Conservation (phyloP, 2,797 vertebrate genomes). For the Betta splendens region DNA sequence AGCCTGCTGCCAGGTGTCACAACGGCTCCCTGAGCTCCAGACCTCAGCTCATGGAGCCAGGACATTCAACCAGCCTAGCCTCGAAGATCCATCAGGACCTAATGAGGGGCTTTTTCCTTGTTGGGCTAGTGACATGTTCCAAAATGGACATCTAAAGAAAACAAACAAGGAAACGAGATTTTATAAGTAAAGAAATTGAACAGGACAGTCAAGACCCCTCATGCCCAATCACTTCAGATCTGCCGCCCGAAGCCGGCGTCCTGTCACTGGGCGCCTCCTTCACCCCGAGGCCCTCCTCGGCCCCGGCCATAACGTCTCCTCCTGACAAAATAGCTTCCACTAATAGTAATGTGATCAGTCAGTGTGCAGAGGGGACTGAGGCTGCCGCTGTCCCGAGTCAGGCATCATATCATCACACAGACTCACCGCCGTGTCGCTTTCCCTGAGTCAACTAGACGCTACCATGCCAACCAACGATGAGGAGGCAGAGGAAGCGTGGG, state of each 20-base stretch:
- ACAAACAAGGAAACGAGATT: conserved; percentile 29
- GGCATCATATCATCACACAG: conserved; percentile 70
- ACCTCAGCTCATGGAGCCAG: too few relatives aligned
- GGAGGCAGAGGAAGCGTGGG: conserved; percentile 11
- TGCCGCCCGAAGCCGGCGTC: conserved; percentile 41
- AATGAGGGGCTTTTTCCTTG: conserved; percentile 20
- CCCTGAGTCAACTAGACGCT: conserved; percentile 55
- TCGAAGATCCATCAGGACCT: conserved; percentile 25
- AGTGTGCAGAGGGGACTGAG: conserved; percentile 63
- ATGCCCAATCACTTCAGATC: conserved; percentile 57
- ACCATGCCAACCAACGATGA: conserved; percentile 24
- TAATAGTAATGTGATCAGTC: conserved; percentile 79
- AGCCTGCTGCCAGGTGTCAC: too few relatives aligned
- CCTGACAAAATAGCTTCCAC: conserved; percentile 68
- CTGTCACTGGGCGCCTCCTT: conserved; percentile 60
- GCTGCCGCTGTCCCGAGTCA: conserved; percentile 58
- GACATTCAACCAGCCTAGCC: conserved; percentile 36
- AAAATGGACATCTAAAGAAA: conserved; percentile 27
- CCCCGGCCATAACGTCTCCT: conserved; percentile 58
- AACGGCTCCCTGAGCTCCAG: too few relatives aligned
- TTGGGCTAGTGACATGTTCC: conserved; percentile 4
- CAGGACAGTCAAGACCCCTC: conserved; percentile 51
- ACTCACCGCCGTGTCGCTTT: conserved; percentile 54
- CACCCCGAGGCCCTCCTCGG: conserved; percentile 39
- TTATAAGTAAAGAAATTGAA: conserved; percentile 31